A percentile compares a stretch with the other conserved stretches of the same genome.
These are phyloP conservation scores for Argentina silus DNA, from an alignment of 2,797 vertebrate species.

Conservation along the genomic window DNA sequence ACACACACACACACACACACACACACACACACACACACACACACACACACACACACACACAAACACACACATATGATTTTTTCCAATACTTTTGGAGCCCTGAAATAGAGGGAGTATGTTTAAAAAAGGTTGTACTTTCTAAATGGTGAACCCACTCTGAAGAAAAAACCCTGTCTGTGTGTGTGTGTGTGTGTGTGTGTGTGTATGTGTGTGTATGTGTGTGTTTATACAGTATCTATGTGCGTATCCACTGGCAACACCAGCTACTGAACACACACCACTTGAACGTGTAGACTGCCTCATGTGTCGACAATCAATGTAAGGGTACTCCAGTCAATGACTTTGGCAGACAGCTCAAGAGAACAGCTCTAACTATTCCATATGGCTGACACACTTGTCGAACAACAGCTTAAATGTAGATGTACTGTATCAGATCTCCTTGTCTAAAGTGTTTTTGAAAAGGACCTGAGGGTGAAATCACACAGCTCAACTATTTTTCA, in stretches of 20 bases:
- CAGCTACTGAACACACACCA: conserved; percentile 13
- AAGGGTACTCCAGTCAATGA: conserved; percentile 61
- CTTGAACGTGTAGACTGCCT: conserved; percentile 50
- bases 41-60: no score
- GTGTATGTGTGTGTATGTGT: not conserved
- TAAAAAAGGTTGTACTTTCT: no score
- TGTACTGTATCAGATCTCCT: not conserved
- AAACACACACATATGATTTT: no score
- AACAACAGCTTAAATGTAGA: conserved; percentile 26
- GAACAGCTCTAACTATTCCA: conserved; percentile 48
- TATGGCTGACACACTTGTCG: conserved; percentile 42
- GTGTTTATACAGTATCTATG: conserved; percentile 23
- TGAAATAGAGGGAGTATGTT: no score
- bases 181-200: conserved; percentile 6
- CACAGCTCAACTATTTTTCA: not conserved
- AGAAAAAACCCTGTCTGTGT: not conserved
- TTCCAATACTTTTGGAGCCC: no score
- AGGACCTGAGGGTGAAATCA: not conserved
- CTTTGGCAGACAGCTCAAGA: conserved; percentile 39
- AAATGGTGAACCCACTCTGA: no score
- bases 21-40: no score
- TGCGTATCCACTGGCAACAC: conserved; percentile 15
- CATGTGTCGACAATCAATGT: conserved; percentile 72
- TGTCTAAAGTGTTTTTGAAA: not conserved
- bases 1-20: not conserved